Conservation (phyloP, 2,888 invertebrate genomes). For the Cremastobaeus sp. region DNA sequence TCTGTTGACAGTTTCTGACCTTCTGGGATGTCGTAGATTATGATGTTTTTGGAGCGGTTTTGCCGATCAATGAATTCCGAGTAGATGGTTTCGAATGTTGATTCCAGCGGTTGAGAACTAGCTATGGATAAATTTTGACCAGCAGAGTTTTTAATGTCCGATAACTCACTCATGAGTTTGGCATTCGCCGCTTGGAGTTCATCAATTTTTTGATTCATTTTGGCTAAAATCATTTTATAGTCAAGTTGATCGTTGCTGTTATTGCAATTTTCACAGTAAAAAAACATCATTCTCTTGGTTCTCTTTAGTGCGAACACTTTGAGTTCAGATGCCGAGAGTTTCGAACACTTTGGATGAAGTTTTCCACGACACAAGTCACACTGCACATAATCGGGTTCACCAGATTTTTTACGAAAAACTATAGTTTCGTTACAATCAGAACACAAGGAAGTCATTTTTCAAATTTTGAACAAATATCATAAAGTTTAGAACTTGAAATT, state of each 20-base stretch:
- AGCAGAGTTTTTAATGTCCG: not conserved
- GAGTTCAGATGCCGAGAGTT: not conserved
- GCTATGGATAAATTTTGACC: not conserved
- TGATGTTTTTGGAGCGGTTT: not conserved
- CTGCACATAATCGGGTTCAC: not conserved
- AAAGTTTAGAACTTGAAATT: too few relatives aligned
- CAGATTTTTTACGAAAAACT: not conserved
- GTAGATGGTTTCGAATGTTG: not conserved
- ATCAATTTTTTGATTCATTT: too few relatives aligned
- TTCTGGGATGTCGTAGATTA: not conserved
- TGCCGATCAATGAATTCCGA: slow-evolving; percentile 1
- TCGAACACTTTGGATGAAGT: not conserved
- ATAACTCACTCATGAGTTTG: too few relatives aligned
- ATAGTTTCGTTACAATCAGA: too few relatives aligned
- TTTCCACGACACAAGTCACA: not conserved
- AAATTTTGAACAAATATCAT: too few relatives aligned
- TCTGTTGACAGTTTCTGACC: not conserved
- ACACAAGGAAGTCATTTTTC: too few relatives aligned
- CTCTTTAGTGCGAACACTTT: not conserved
- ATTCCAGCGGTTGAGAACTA: not conserved
- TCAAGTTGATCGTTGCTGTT: too few relatives aligned
- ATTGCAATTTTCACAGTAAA: too few relatives aligned
- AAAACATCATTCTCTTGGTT: too few relatives aligned
- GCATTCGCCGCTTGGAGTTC: too few relatives aligned
- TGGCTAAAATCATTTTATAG: too few relatives aligned